Conservation (phyloP, 2,113 vertebrate species). For the Columba janthina region DNA sequence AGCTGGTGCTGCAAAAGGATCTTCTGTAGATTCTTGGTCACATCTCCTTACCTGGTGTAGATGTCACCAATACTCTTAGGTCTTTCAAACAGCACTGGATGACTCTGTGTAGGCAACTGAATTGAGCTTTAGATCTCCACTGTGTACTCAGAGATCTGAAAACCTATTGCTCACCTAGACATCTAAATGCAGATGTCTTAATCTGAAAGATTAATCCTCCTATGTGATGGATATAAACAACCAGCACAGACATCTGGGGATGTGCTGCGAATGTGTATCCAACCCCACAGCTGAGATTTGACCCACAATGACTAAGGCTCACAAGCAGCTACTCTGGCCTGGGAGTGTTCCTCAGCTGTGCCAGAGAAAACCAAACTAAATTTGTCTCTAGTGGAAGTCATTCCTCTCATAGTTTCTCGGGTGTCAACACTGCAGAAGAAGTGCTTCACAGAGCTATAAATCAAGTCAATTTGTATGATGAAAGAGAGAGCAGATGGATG, state of each 20-base stretch:
- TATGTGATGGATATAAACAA: not conserved
- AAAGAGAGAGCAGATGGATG: not conserved
- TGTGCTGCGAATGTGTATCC: not conserved
- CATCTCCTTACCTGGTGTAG: not conserved
- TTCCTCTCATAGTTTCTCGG: not conserved
- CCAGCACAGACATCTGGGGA: not conserved
- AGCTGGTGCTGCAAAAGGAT: not conserved
- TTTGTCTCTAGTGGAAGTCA: not conserved
- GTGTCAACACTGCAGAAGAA: not conserved
- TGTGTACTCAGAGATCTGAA: not conserved
- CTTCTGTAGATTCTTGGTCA: not conserved
- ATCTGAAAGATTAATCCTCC: not conserved
- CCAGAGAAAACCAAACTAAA: not conserved
- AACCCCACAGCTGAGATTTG: not conserved
- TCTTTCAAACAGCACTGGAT: not conserved
- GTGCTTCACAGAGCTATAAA: not conserved
- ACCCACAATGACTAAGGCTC: not conserved
- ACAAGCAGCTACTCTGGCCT: not conserved
- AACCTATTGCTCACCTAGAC: not conserved
- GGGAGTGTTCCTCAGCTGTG: not conserved
- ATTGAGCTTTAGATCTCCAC: not conserved
- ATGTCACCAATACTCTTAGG: fast-evolving
- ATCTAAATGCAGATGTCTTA: not conserved
- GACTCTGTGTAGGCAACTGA: not conserved
- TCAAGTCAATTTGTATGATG: not conserved